Percentiles rank a stretch among this genome's conserved stretches.
phyloP scores from a whole-genome alignment of 2,113 vertebrate species.

The Actenoides lindsayi region DNA sequence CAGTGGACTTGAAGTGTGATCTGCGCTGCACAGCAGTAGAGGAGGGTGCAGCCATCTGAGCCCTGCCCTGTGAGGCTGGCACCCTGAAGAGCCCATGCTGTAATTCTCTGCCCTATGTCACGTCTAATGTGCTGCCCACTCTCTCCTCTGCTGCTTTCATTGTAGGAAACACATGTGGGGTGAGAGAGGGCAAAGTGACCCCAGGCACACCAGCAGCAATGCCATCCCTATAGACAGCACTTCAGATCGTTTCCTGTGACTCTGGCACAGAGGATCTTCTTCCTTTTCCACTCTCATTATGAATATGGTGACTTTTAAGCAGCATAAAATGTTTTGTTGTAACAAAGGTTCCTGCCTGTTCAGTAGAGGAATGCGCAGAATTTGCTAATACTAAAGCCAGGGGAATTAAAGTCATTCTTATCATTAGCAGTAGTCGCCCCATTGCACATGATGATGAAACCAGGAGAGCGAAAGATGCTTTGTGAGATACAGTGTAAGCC shows the following conservation, averaged over 20 bases:
- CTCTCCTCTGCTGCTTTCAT: background rate
- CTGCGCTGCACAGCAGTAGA: background rate
- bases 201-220: background rate
- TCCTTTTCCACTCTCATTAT: rapidly evolving
- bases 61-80: background rate
- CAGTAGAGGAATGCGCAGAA: background rate
- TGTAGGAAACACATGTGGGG: rapidly evolving
- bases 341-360: background rate
- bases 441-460: background rate
- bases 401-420: background rate
- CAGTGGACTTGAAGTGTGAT: background rate
- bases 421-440: background rate
- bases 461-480: background rate
- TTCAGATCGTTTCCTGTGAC: background rate
- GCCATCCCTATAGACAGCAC: rapidly evolving
- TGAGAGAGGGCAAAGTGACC: too few relatives aligned
- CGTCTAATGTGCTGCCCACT: too few relatives aligned
- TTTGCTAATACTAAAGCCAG: background rate
- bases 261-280: background rate
- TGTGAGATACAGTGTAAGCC: background rate
- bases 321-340: background rate
- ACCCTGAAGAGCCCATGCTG: rapidly evolving
- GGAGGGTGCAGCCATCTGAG: rapidly evolving
- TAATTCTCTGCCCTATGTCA: background rate
- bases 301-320: background rate